Base-by-base conservation (phyloP, 1,140 invertebrate species). In the Papilio polyxenes region DNA sequence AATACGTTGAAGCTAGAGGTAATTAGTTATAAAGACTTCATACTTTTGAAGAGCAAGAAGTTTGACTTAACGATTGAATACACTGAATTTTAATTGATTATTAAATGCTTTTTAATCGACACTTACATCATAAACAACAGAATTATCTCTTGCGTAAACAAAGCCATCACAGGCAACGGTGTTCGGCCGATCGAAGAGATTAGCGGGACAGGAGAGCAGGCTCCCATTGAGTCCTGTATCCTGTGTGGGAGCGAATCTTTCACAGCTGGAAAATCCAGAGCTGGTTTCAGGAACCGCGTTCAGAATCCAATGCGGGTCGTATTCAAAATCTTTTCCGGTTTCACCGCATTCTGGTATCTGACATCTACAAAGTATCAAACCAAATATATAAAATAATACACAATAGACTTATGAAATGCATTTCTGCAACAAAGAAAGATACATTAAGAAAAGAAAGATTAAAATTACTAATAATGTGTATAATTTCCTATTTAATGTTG, bases 291-390 rank as follows among this genome's bases (percentile, higher is more conserved):
- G 95, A 81, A 95, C 92, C 0, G 95, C 95, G 82, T 94, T 93
- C 6, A 88, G 37, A 0, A 96, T 87, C 95, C 96, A 96, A 0
- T 84, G 23, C n/a, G 94, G 94, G 8, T 94, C 81, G 79, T 94
- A 96, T 15, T 93, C 86, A 5, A 90, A 82, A 5, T 84, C 83
- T 20, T 80, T 85, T 51, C 76, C 74, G 11, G 74, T 17, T 82
- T 94, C 96, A 84, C 96, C 96, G 85, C 96, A 97, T 89, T 96
- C 96, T 51, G 96, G 93, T 82, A 97, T 95, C n/a, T 94, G 88
- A 87, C 96, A 97, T 90, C 96, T 97, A 83, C 75, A 89, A 91
- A 80, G 40, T 13, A 40, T 15, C 8, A n/a, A 65, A 31, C 11
- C n/a, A 56, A 56, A 17, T 13, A 31, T 31, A 13, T 53, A 13